A percentile compares a stretch with the other conserved stretches of the same genome.
These are phyloP conservation scores for Gallinago jamesoni DNA, from an alignment of 2,113 vertebrate genomes.

Conservation along the genomic window DNA sequence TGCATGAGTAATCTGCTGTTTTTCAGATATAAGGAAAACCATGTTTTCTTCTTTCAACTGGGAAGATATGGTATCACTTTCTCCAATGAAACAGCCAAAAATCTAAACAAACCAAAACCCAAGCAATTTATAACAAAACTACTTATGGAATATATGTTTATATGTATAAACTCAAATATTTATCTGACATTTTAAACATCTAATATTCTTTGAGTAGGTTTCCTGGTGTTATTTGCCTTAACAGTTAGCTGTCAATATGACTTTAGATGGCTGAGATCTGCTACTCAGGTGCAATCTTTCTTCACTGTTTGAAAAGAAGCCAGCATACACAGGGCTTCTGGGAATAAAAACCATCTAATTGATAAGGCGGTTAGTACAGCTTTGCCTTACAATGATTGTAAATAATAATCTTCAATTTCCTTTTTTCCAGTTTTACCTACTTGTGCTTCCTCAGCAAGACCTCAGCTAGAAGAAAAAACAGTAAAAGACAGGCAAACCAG, in stretches of 20 bases:
- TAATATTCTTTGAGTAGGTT: not conserved
- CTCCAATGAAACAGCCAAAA: constrained; percentile 71
- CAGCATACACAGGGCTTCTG: not conserved
- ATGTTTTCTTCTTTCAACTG: constrained; percentile 59
- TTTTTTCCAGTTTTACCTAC: not conserved
- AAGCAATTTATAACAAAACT: not conserved
- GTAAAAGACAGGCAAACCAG: not conserved
- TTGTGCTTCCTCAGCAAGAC: not conserved
- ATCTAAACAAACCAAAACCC: constrained; percentile 53
- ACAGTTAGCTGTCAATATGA: not conserved
- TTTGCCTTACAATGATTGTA: not conserved
- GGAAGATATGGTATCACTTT: not conserved
- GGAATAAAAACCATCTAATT: not conserved
- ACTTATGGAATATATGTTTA: not conserved
- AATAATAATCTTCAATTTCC: not conserved
- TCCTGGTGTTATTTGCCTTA: not conserved
- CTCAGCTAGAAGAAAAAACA: not conserved
- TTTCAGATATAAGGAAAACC: constrained; percentile 70
- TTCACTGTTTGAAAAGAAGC: not conserved
- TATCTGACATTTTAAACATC: not conserved
- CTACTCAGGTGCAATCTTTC: not conserved
- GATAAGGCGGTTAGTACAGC: not conserved
- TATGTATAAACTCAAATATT: not conserved
- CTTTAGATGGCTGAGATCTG: not conserved
- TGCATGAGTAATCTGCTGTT: constrained; percentile 68